These are phyloP conservation scores for Cephalopachus bancanus DNA, from an alignment of 2,797 vertebrate genomes.

Conservation along the genomic window DNA sequence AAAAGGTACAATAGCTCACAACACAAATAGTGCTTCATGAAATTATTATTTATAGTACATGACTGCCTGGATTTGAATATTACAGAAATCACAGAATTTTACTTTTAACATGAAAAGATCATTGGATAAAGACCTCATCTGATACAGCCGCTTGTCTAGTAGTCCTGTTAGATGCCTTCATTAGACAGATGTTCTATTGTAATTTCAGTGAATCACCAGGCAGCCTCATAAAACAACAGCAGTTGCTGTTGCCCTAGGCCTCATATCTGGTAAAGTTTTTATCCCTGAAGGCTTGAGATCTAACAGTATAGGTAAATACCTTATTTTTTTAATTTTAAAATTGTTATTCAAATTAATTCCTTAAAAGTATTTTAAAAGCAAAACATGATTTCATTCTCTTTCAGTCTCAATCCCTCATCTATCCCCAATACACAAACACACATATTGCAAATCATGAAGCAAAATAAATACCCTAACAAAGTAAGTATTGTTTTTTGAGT, in stretches of 20 bases:
- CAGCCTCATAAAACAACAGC: neutral
- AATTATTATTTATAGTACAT: conserved; percentile 25
- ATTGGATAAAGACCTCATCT: conserved; percentile 15
- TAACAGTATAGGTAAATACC: neutral
- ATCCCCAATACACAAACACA: neutral
- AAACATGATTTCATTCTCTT: conserved; percentile 33
- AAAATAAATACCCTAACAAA: neutral
- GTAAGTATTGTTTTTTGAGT: neutral
- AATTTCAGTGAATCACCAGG: conserved; percentile 18
- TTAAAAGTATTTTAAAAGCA: neutral
- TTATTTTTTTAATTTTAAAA: conserved; percentile 10
- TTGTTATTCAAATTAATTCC: conserved; percentile 13
- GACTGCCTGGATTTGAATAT: conserved; percentile 11
- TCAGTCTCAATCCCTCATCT: neutral
- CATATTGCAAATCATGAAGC: neutral
- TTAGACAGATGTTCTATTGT: neutral
- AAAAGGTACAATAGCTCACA: neutral
- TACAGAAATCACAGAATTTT: conserved; percentile 46
- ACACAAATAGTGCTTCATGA: neutral
- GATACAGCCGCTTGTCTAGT: neutral
- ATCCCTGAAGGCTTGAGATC: neutral
- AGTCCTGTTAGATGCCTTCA: conserved; percentile 23
- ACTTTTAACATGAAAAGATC: conserved; percentile 60
- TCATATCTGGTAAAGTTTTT: neutral
- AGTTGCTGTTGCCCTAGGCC: neutral